A percentile compares a stretch with the other conserved stretches of the same genome.
Conservation (phyloP, 2,797 vertebrate genomes). For the Babyrousa celebensis region DNA sequence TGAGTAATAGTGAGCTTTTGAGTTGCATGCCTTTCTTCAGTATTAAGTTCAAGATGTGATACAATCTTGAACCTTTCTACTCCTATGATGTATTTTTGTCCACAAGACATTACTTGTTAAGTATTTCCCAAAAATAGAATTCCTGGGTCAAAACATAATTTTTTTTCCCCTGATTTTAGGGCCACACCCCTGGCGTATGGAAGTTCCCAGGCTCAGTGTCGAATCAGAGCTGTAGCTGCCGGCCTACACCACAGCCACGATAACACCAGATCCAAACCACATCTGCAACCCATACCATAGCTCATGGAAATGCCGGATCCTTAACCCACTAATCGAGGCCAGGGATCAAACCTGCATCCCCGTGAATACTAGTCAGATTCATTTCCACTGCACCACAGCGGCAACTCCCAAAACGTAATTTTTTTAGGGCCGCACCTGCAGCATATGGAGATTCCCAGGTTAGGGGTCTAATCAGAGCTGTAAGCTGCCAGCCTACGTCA, state of each 20-base stretch:
- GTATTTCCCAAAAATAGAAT: slow-evolving; percentile 12
- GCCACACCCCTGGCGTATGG: rapidly evolving
- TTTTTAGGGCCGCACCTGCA: rapidly evolving
- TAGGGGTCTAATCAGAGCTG: no score
- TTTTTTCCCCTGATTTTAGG: background rate
- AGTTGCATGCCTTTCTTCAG: background rate
- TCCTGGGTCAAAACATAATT: background rate
- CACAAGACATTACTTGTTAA: slow-evolving; percentile 22
- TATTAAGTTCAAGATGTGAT: background rate
- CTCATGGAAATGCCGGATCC: no score
- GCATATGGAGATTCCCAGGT: background rate
- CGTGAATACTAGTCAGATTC: no score
- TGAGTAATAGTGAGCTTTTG: background rate
- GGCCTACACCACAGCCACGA: no score
- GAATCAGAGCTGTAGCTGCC: no score
- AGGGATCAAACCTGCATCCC: no score
- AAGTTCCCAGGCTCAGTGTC: no score
- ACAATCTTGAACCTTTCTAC: background rate
- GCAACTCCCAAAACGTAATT: background rate
- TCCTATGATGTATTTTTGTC: background rate
- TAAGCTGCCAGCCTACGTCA: no score
- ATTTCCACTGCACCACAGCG: no score
- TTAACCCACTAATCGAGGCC: no score
- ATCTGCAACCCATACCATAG: no score
- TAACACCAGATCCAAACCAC: no score